Evolutionary conservation across 37 sponge, comb jelly and placozoan genomes (phyloP).

Genomic region (Bolinopsis microptera): DNA sequence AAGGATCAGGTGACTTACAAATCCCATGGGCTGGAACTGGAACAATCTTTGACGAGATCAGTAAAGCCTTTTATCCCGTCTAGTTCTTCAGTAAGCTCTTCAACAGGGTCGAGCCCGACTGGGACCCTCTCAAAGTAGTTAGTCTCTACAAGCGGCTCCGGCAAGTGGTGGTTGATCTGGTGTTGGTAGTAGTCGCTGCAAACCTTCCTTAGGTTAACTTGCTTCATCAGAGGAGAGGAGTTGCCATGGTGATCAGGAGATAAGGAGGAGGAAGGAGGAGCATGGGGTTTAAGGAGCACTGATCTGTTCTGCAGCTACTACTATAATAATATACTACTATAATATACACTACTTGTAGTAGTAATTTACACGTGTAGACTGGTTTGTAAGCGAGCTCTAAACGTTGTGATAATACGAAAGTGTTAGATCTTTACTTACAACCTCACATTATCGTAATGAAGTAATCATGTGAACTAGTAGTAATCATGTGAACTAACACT

Average conservation of each 20-base stretch:
- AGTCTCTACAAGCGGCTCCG: slow-evolving; percentile 42
- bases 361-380: too few relatives aligned
- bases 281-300: not conserved
- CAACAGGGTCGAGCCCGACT: not conserved
- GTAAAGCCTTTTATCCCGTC: slow-evolving; percentile 18
- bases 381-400: too few relatives aligned
- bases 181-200: slow-evolving; percentile 64
- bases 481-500: too few relatives aligned
- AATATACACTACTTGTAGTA: too few relatives aligned
- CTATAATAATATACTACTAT: not conserved
- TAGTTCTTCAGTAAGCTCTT: not conserved
- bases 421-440: not conserved
- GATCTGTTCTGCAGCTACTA: not conserved
- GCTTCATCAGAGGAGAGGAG: slow-evolving; percentile 6
- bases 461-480: not conserved
- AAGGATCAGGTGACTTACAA: slow-evolving; percentile 35
- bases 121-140: slow-evolving; percentile 37
- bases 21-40: slow-evolving; percentile 59
- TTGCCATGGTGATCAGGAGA: not conserved
- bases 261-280: not conserved
- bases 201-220: slow-evolving; percentile 14
- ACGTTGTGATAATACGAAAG: not conserved
- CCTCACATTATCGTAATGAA: not conserved
- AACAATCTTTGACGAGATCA: not conserved
- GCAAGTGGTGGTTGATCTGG: not conserved